Evolutionary conservation across 30 jellyfish, hydroid and myxozoan species (phyloP), one percentile per base, ranked within the genome.

Genomic region (Turritopsis dohrnii): DNA sequence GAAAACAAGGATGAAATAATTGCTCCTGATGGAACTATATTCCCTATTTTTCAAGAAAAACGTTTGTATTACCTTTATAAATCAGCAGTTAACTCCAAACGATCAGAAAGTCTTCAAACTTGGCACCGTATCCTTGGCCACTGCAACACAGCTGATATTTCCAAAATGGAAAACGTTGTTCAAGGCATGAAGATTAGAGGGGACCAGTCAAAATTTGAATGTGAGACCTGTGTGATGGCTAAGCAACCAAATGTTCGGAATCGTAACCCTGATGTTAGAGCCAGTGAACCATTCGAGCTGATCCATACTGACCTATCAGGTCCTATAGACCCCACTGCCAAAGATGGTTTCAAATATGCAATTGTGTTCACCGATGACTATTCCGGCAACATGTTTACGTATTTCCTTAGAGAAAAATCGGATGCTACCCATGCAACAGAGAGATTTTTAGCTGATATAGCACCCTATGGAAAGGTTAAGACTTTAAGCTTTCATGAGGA

Each of bases 51-150:
- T 52, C 88, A 87, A 65, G 81, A 71, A 8, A 88, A 81, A 7
- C 89, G 89, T 1, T 52, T 87, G 28, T 87, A 87, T 73, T 87
- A 81, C 53, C 80, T 87, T 23, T 60, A 31, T 71, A 82, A 60
- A 23, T n/a, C 20, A 23, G 53, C 84, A 20, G 81, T 13, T 8
- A 72, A 81, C 53, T 5, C 41, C 28, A 60, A 82, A 72, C 53
- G 88, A 21, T 65, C 28, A 52, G 80, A 71, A 23, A 17, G 28
- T 16, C 29, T 89, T 0, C 73, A 84, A 54, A 60, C 54, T 21
- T 84, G 94, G 94, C 95, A 89, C 84, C 72, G 24, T 79, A 53
- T 84, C 20, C 65, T 75, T 27, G 94, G 94, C 16, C 96, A 88
- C 54, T 72, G 91, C 29, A 89, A 89, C 76, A n/a, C 54, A 52